phyloP scores from a whole-genome alignment of 2,888 invertebrate genomes.

The Synergus umbraculus region DNA sequence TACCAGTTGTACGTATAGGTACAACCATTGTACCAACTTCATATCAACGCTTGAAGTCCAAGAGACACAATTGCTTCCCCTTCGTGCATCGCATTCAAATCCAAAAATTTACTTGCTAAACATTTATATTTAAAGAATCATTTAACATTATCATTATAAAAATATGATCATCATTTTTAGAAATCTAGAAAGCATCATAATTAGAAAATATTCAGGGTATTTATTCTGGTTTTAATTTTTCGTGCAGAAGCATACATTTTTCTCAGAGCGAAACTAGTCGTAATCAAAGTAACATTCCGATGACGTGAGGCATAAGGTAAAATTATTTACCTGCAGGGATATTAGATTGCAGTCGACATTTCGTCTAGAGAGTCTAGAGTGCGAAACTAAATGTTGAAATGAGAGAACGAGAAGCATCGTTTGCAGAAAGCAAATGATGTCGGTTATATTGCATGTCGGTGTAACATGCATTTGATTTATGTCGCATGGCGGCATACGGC shows the following conservation, averaged over 20 bases:
- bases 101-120: background rate
- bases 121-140: background rate
- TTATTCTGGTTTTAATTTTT: background rate
- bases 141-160: background rate
- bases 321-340: conserved; percentile 22
- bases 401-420: conserved; percentile 34
- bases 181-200: background rate
- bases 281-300: conserved; percentile 2
- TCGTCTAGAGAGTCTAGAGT: background rate
- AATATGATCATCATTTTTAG: background rate
- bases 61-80: background rate
- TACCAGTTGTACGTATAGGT: background rate
- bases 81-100: background rate
- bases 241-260: background rate
- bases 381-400: conserved; percentile 22
- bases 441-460: conserved; percentile 66
- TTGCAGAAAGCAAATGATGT: conserved; percentile 60
- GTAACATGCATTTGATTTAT: conserved; percentile 65
- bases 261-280: background rate
- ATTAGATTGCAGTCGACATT: conserved; percentile 20
- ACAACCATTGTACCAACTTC: conserved; percentile 1
- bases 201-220: background rate
- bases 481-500: conserved; percentile 62
- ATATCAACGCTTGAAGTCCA: conserved; percentile 1
- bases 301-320: background rate